Evolutionary conservation across 2,888 invertebrate species (phyloP).

Genomic region (Lacanobia oleracea): DNA sequence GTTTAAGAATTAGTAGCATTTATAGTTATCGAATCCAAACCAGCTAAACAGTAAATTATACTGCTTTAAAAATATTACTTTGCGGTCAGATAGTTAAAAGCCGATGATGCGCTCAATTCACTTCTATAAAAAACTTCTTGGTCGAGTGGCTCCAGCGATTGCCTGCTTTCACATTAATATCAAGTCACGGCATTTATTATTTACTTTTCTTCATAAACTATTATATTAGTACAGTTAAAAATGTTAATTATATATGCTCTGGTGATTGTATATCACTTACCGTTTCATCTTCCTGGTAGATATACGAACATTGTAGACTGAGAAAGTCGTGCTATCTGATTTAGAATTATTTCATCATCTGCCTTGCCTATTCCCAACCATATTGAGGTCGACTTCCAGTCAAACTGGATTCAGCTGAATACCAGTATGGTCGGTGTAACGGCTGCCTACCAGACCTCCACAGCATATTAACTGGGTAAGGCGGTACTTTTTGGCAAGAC

Average conservation of each 20-base stretch:
- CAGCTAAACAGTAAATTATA: slow-evolving; percentile 18
- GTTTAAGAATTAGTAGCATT: not conserved
- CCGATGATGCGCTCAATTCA: slow-evolving; percentile 46
- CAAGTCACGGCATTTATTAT: slow-evolving; percentile 47
- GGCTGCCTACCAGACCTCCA: no score
- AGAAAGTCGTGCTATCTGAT: slow-evolving; percentile 1
- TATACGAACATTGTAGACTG: slow-evolving; percentile 9
- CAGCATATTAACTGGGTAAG: no score
- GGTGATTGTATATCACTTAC: slow-evolving; percentile 34
- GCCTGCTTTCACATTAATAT: slow-evolving; percentile 56
- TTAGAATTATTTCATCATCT: not conserved
- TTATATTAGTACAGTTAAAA: slow-evolving; percentile 27
- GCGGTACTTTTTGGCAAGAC: no score
- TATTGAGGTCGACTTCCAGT: no score
- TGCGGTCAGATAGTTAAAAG: slow-evolving; percentile 45
- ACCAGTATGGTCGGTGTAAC: no score
- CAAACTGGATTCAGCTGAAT: no score
- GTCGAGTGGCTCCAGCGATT: slow-evolving; percentile 39
- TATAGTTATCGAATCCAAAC: not conserved
- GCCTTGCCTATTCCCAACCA: no score
- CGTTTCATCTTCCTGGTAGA: slow-evolving; percentile 21
- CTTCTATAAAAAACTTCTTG: slow-evolving; percentile 41
- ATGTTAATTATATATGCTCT: slow-evolving; percentile 23
- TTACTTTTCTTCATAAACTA: slow-evolving; percentile 49
- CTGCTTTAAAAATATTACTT: slow-evolving; percentile 25